Percentiles rank a stretch among this genome's conserved stretches.
These are phyloP conservation scores for Nematostella vectensis DNA, from an alignment of 92 coral and sea anemone species.

Conservation along the genomic window DNA sequence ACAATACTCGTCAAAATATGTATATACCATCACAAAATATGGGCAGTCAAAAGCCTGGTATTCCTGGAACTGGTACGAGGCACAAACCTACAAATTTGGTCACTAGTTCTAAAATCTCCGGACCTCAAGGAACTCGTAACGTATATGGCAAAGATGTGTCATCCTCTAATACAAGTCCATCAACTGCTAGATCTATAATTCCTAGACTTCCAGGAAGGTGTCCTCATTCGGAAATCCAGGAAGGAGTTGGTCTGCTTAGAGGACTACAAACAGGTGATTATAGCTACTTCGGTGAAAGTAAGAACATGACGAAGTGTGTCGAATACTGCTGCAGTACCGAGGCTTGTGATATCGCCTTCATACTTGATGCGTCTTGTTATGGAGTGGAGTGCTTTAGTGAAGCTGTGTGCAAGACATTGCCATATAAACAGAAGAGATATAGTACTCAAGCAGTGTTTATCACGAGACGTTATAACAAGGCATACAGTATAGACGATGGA, in stretches of 20 bases:
- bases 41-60: not conserved
- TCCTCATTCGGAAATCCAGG: constrained; percentile 30
- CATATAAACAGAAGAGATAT: constrained; percentile 36
- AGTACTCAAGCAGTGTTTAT: constrained; percentile 46
- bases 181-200: not conserved
- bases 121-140: not conserved
- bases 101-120: not conserved
- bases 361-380: constrained; percentile 68
- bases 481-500: no score
- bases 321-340: constrained; percentile 44
- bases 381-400: constrained; percentile 52
- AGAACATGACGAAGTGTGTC: constrained; percentile 45
- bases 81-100: no score
- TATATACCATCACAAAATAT: no score
- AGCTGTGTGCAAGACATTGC: constrained; percentile 38
- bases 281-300: constrained; percentile 51
- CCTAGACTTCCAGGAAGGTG: constrained; percentile 10
- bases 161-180: not conserved
- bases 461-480: constrained; percentile 42
- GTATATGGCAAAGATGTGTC: not conserved
- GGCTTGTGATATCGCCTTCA: constrained; percentile 74
- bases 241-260: constrained; percentile 24
- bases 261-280: constrained; percentile 70
- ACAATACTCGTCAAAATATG: not conserved
- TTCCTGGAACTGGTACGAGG: not conserved